phyloP scores from a whole-genome alignment of 2,797 vertebrate genomes.

The Centropyge bicolor region DNA sequence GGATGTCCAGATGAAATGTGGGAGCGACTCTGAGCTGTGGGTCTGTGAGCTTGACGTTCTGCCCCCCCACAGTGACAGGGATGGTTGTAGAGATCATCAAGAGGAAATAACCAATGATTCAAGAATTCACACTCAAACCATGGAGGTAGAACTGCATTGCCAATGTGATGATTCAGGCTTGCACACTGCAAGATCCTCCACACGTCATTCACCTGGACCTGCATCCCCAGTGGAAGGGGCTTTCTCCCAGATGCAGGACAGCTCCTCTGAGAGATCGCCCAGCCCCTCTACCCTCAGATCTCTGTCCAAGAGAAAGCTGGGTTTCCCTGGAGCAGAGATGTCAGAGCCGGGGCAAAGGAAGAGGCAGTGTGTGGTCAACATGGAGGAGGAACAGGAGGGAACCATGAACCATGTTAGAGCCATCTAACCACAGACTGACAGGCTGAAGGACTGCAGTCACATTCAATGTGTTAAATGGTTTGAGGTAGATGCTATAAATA shows the following conservation, averaged over 20 bases:
- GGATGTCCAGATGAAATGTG: constrained; percentile 78
- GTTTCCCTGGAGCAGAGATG: constrained; percentile 70
- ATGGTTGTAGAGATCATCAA: constrained; percentile 11
- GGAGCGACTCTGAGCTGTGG: constrained; percentile 59
- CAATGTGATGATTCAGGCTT: constrained; percentile 55
- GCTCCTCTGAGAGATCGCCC: constrained; percentile 43
- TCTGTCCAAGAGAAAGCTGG: constrained; percentile 87
- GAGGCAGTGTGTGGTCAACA: constrained; percentile 75
- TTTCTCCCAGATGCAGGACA: constrained; percentile 6
- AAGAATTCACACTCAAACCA: constrained; percentile 20
- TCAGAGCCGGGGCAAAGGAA: constrained; percentile 77
- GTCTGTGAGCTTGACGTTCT: constrained; percentile 41
- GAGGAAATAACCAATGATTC: constrained; percentile 44
- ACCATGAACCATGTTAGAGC: constrained; percentile 43
- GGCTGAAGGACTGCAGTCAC: constrained; percentile 1
- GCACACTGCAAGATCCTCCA: constrained; percentile 13
- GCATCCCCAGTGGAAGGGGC: constrained; percentile 2
- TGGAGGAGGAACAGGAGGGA: constrained; percentile 49
- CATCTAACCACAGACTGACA: not conserved
- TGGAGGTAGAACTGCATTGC: constrained; percentile 43
- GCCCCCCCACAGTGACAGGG: constrained; percentile 26
- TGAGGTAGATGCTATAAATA: constrained; percentile 25
- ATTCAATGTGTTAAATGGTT: not conserved
- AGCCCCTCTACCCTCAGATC: constrained; percentile 39
- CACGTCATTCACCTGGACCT: constrained; percentile 12